Evolutionary conservation across 2,888 invertebrate species (phyloP), one percentile per base, ranked within the genome.

Genomic region (Odontomyia ornata): DNA sequence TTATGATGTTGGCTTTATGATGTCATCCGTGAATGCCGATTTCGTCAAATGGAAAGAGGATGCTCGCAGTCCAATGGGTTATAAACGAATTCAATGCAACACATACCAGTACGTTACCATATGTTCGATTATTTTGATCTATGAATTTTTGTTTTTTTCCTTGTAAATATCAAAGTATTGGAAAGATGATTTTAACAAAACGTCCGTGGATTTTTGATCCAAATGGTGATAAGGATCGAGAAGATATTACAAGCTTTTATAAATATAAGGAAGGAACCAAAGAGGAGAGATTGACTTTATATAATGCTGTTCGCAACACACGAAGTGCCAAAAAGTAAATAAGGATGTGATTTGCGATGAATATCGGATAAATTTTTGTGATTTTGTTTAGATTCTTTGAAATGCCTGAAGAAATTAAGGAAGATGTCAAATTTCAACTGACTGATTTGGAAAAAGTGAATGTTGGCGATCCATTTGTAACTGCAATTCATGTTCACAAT

Each of bases 1-100:
- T 78, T 93, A 91, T 81, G 95, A 95, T 81, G 91, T 93, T 0
- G 90, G 91, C 30, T 95, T 95, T 85, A 90, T 95, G 88, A 88
- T 95, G 81, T 91, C 94, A 0, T 93, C 94, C 7, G 95, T 95
- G 27, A 95, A 95, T 84, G 95, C 95, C 9, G 95, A 95, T 84
- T 87, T 93, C 76, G 91, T 95, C 87, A 88, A 92, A 81, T 95
- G 95, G 95, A 91, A 92, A 82, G 88, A 89, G 80, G 93, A 93
- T 82, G 88, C 89, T 7, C 87, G 88, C 15, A 88, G 89, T 9
- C 91, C 91, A 79, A 86, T 90, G 79, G 93, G 93, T 1, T 93
- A 88, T 83, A 88, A 90, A 1, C 90, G 91, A 86, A 91, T 93
- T 73, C 91, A 91, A 77, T 91, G 90, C 80, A 91, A 93, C 83